Evolutionary conservation across 2,888 invertebrate species (phyloP).

Genomic region (Rhingia rostrata): DNA sequence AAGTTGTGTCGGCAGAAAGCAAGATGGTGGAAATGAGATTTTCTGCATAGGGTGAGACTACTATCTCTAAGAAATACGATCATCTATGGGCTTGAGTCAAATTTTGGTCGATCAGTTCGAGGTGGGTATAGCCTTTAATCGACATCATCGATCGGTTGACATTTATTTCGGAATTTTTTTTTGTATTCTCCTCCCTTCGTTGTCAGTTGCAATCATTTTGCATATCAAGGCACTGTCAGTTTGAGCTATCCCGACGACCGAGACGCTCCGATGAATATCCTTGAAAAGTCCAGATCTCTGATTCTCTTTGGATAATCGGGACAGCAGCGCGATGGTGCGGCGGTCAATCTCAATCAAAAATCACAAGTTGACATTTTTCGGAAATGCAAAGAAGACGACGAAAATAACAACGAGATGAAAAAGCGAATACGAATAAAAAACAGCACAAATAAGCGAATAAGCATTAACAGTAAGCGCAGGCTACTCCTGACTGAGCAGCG

Average conservation of each 20-base stretch:
- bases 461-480: slow-evolving; percentile 74
- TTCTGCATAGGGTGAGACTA: background rate
- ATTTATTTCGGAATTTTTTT: slow-evolving; percentile 2
- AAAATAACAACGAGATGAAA: background rate
- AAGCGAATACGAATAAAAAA: background rate
- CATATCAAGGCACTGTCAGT: slow-evolving; percentile 58
- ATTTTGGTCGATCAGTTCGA: slow-evolving; percentile 9
- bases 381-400: slow-evolving; percentile 68
- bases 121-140: slow-evolving; percentile 19
- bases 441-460: slow-evolving; percentile 47
- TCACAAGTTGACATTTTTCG: slow-evolving; percentile 73
- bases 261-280: slow-evolving; percentile 19
- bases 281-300: slow-evolving; percentile 44
- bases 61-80: slow-evolving; percentile 3
- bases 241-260: slow-evolving; percentile 27
- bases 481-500: slow-evolving; percentile 59
- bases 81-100: slow-evolving; percentile 43
- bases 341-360: slow-evolving; percentile 74
- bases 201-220: slow-evolving; percentile 62
- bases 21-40: background rate
- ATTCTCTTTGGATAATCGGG: slow-evolving; percentile 20
- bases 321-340: slow-evolving; percentile 21
- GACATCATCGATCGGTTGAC: slow-evolving; percentile 37
- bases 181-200: background rate
- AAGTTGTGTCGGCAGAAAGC: slow-evolving; percentile 9